Evolutionary conservation across 2,113 vertebrate genomes (phyloP), one percentile per base, ranked within the genome.

Genomic region (Hippocampus abdominalis): DNA sequence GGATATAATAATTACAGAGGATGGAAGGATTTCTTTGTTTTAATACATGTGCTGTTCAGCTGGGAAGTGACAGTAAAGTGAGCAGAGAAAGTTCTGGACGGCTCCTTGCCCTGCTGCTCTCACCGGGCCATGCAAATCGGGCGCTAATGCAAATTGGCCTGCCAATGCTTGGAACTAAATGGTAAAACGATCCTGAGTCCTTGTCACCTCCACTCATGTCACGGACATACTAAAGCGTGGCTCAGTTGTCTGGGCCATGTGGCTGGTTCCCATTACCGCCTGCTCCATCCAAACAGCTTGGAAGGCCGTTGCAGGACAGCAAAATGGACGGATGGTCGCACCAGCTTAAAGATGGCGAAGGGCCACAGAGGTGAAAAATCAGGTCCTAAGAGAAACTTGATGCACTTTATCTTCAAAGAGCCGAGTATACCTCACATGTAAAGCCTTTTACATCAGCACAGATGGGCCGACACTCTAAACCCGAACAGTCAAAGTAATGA

Each of bases 121-220:
- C 71, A 49, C 76, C 85, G 42, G 48, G 15, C 73, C 82, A 67
- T 79, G 82, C 86, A 82, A 64, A 78, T 83, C 75, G 69, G 75
- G 87, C 80, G 77, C 75, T 80, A 85, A 90, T 84, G 89, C 85
- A 87, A 91, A 90, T 86, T 85, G 83, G 70, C 61, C 83, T 85
- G 86, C 87, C 84, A 86, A 87, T 86, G 81, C 75, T 36, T 79
- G 72, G 54, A 81, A 76, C 85, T 84, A 85, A 91, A 85, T 70
- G 85, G 88, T 91, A 91, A 91, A 92, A 85, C 75, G 90, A 90
- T 91, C 90, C 84, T 53, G 82, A 84, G 88, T 84, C 85, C 84
- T 76, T 91, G 88, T 92, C 90, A 88, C 87, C 84, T 89, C 77
- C 88, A 87, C 84, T 92, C 89, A 91, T 74, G 87, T 91, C 91